Evolutionary conservation across 2,888 invertebrate genomes (phyloP), one percentile per base, ranked within the genome.

Genomic region (Amphipoea lucens): DNA sequence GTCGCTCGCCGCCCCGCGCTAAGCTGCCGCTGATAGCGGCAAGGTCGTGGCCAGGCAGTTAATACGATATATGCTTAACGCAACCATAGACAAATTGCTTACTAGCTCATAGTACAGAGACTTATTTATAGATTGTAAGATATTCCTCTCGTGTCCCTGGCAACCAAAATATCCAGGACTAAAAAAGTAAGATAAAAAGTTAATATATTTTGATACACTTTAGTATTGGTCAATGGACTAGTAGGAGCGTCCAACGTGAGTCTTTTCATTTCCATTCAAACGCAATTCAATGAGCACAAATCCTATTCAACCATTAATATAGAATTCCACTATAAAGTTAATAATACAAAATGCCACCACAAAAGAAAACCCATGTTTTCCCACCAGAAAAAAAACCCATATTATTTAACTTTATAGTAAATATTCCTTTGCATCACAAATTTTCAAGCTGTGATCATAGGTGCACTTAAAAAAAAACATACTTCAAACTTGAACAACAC

Each of bases 341-440:
- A 23, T 48, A 48, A 23, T 48, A 48, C 11, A 60, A 74, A 74
- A 63, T 20, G 40, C 71, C n/a, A 42, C 6, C 11, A 71, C n/a
- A 57, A 71, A 70, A 20, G 17, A 20, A 60, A 71, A 42, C n/a
- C 62, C 42, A 6, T 4, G 71, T 71, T 40, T 71, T 42, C 62
- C 6, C 45, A 71, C n/a, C 67, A 29, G 29, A 42, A 69, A 68
- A 68, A 81, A 70, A 40, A 42, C 23, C 11, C 17, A 36, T 40
- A 68, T 79, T 63, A 68, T 79, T 63, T 54, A 78, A 85, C 77
- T 86, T 80, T 74, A 84, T 78, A 80, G 74, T 76, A 81, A 84
- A 75, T 23, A 77, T 84, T 77, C 72, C 62, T 72, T 29, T 2
- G 45, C 36, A 57, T 70, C 60, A 65, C 48, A 40, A 54, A 68